phyloP scores from a whole-genome alignment of 2,113 vertebrate genomes.

The Cariama cristata region DNA sequence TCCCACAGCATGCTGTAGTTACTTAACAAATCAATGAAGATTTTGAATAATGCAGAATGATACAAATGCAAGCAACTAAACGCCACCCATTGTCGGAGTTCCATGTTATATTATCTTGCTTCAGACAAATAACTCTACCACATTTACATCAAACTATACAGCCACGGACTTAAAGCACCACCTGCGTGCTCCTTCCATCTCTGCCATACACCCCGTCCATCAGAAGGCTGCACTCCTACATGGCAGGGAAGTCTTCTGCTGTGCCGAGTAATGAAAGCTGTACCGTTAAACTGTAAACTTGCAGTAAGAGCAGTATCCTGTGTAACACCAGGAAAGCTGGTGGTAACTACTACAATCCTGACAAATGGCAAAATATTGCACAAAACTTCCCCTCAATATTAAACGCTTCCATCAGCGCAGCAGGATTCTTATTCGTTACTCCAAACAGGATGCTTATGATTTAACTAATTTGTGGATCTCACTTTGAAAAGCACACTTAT shows the following conservation, averaged over 20 bases:
- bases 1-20: not conserved
- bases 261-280: not conserved
- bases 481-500: not conserved
- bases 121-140: not conserved
- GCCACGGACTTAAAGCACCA: not conserved
- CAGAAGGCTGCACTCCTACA: not conserved
- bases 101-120: not conserved
- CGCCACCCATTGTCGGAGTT: accelerated
- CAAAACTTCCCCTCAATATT: not conserved
- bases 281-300: accelerated
- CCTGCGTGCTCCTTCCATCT: not conserved
- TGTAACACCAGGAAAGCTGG: accelerated
- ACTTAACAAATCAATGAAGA: not conserved
- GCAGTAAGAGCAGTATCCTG: not conserved
- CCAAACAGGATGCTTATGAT: not conserved
- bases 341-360: not conserved
- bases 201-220: not conserved
- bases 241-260: not conserved
- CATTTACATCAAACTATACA: not conserved
- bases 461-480: not conserved
- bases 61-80: accelerated
- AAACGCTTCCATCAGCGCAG: not conserved
- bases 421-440: not conserved
- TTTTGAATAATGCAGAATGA: not conserved
- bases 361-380: not conserved